Base-by-base conservation (phyloP, 2,113 vertebrate species). In the Miniopterus natalensis region DNA sequence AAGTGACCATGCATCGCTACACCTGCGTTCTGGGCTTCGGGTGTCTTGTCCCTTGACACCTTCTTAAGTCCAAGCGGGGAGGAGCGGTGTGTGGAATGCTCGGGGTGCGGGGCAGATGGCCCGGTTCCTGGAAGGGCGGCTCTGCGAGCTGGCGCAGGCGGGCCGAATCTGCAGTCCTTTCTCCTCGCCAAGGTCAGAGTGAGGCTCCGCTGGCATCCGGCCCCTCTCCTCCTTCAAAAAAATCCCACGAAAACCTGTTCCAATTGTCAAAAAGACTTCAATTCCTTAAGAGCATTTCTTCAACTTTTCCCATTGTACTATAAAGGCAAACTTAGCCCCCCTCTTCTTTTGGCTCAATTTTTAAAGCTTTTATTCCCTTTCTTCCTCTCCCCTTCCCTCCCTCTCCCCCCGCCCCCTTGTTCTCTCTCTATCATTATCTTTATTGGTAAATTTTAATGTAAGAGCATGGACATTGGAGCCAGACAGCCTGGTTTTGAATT, bases 1-100 rank as follows among this genome's bases (percentile, higher is more conserved):
- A 97, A 95, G 92, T 94, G 94, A 66, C 88, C 97, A 21, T 95
- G 97, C 83, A 84, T 96, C 75, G 71, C 83, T 94, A 45, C 45
- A 53, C 91, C 84, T 90, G 65, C 47, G 45, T 90, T 81, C 68
- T 79, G 21, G 88, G 81, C 93, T 66, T 57, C 0, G 27, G 68
- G 79, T 92, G 89, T 92, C 98, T 83, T 87, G 47, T 2, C 93
- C 92, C 88, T 94, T 71, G 47, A 94, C 94, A 73, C 92, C 80
- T 92, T 90, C 77, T 78, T 92, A 83, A 84, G 55, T 75, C 36
- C 11, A 92, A 96, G 80, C 0, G 25, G 55, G 86, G 57, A 45
- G 78, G 63, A 93, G 57, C 42, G 84, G 65, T 15, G 8, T 51
- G 14, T 51, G 74, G 70, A 84, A 65, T 66, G 57, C 78, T 83